Evolutionary conservation across 2,113 vertebrate genomes (phyloP), one percentile per base, ranked within the genome.

Genomic region (Macrotis lagotis): DNA sequence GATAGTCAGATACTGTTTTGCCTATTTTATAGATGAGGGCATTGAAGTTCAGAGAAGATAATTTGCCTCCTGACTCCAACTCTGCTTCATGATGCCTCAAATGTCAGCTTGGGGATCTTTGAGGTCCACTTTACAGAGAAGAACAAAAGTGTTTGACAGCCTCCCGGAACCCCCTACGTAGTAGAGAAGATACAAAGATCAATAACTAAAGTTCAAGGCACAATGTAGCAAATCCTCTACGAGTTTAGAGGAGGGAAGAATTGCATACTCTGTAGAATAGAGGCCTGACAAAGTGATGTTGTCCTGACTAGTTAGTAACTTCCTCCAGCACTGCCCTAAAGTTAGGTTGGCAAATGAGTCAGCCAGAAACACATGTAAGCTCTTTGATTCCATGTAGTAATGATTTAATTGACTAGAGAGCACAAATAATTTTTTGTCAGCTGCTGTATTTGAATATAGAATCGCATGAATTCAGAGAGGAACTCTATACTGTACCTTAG

Each of bases 311-410:
- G 74, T 91, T 96, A 94, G 90, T 96, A 94, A 96, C 59, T 83
- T 25, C 92, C 66, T 48, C 8, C 55, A 91, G 92, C 88, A 94
- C 5, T 92, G 28, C 44, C 53, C 92, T 92, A 37, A 19, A 91
- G 66, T 31, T 66, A 49, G 94, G 83, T 24, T 94, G 50, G 89
- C 89, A 89, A n/a, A 25, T 55, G 90, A 92, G 51, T 90, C 26
- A 92, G n/a, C 91, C 91, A 91, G 28, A 90, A 83, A 51, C 66
- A 92, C 47, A 90, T 83, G 22, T 50, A 83, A 19, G 48, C 1
- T 50, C 59, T 94, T 95, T 95, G 53, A 59, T 90, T 95, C 96
- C 94, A 92, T 94, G 94, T 83, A 11, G 94, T 95, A 93, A 53
- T 25, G 52, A 95, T 37, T 50, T 95, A 49, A 31, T 88, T 93